Percentiles rank a stretch among this genome's conserved stretches.
These are phyloP conservation scores for Leistus spinibarbis DNA, from an alignment of 2,888 invertebrate species.

Conservation along the genomic window DNA sequence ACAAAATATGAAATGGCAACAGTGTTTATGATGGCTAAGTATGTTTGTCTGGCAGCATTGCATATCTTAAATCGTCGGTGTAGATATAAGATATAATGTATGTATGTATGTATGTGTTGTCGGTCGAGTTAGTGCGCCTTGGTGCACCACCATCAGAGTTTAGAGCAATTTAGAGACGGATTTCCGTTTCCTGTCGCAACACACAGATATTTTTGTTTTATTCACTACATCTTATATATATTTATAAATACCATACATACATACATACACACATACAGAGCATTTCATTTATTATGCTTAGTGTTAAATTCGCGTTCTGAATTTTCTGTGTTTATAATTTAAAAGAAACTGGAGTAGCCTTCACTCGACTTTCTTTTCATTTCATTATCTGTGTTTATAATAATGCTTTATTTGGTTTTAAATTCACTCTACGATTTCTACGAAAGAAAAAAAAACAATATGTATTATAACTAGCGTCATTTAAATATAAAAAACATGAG, in stretches of 20 bases:
- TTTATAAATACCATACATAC: background rate
- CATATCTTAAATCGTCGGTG: background rate
- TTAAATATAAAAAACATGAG: too few relatives aligned
- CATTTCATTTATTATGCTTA: background rate
- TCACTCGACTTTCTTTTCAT: too few relatives aligned
- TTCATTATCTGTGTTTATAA: too few relatives aligned
- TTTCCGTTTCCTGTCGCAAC: conserved; percentile 30
- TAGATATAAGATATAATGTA: too few relatives aligned
- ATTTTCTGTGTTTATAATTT: too few relatives aligned
- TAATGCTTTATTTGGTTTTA: too few relatives aligned
- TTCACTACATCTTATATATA: background rate
- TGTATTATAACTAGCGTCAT: too few relatives aligned
- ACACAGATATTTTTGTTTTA: conserved; percentile 28
- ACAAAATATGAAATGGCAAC: background rate
- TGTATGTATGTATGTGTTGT: too few relatives aligned
- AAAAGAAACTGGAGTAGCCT: too few relatives aligned
- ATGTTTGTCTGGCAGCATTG: background rate
- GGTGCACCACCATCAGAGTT: conserved; percentile 38
- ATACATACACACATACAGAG: background rate
- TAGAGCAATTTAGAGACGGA: conserved; percentile 36
- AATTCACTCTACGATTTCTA: too few relatives aligned
- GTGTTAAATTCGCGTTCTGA: too few relatives aligned
- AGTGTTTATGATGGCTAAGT: background rate
- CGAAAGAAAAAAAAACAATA: too few relatives aligned
- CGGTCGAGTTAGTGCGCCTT: conserved; percentile 27